These are phyloP conservation scores for Odontomyia ornata DNA, from an alignment of 2,888 invertebrate species.

Conservation along the genomic window DNA sequence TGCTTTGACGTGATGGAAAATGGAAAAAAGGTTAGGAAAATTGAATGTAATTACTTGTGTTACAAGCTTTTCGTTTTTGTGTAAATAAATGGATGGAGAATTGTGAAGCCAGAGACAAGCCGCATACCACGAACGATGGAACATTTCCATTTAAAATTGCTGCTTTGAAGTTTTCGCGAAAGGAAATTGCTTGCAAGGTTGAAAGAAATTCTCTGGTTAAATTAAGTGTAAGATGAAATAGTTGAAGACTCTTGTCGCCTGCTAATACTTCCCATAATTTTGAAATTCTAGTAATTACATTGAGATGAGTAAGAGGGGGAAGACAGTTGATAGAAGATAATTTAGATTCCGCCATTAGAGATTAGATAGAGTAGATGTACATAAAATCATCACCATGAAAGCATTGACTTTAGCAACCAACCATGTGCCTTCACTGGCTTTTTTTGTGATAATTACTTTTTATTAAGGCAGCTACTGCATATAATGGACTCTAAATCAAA, in stretches of 20 bases:
- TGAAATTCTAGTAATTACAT: neutral
- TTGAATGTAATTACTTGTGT: constrained; percentile 37
- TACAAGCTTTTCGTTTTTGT: constrained; percentile 31
- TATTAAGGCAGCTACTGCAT: too few species aligned
- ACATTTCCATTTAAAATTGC: constrained; percentile 17
- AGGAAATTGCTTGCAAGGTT: constrained; percentile 2
- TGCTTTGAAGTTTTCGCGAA: constrained; percentile 18
- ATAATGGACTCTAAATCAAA: too few species aligned
- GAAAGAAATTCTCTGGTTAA: constrained; percentile 11
- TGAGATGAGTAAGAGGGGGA: neutral
- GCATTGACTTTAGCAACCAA: too few species aligned
- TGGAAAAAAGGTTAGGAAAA: constrained; percentile 31
- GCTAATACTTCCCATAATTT: neutral
- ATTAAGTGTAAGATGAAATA: constrained; percentile 16
- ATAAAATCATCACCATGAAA: too few species aligned
- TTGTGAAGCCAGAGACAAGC: neutral
- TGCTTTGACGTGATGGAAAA: constrained; percentile 40
- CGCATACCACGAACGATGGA: neutral
- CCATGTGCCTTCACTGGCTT: too few species aligned
- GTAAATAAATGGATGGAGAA: neutral
- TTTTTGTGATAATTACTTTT: too few species aligned
- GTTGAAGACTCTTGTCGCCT: neutral
- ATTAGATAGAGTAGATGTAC: too few species aligned
- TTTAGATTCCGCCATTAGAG: too few species aligned
- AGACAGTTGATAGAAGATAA: too few species aligned